Percentiles rank a stretch among this genome's conserved stretches.
Conservation (phyloP, 2,888 invertebrate species). For the Nemotelus pantherinus region DNA sequence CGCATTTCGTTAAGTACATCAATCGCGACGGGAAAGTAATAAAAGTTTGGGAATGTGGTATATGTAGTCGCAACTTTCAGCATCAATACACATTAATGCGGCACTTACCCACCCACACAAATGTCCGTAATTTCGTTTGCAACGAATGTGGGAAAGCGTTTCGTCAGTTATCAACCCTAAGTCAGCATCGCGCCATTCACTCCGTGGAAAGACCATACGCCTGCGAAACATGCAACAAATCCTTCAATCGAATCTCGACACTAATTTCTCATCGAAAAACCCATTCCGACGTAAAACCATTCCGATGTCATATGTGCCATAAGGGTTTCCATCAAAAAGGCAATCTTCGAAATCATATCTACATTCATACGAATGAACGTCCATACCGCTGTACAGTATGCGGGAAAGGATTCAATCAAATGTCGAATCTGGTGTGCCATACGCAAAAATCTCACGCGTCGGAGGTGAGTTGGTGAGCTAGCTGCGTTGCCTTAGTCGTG, state of each 20-base stretch:
- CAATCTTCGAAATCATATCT: slow-evolving; percentile 80
- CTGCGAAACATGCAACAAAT: slow-evolving; percentile 80
- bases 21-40: slow-evolving; percentile 74
- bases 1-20: slow-evolving; percentile 75
- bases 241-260: slow-evolving; percentile 82
- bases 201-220: slow-evolving; percentile 78
- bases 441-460: slow-evolving; percentile 61
- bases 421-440: slow-evolving; percentile 82
- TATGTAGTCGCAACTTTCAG: slow-evolving; percentile 78
- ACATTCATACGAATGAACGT: slow-evolving; percentile 80
- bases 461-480: slow-evolving; percentile 38
- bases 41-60: slow-evolving; percentile 79
- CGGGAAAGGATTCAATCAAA: slow-evolving; percentile 81
- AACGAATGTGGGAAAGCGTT: slow-evolving; percentile 78
- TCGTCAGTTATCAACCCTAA: slow-evolving; percentile 77
- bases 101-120: slow-evolving; percentile 80
- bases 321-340: slow-evolving; percentile 87
- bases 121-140: slow-evolving; percentile 80
- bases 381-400: slow-evolving; percentile 81
- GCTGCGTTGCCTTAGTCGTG: neutral
- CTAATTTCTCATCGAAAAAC: slow-evolving; percentile 82
- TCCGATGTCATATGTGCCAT: slow-evolving; percentile 77
- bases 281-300: slow-evolving; percentile 78
- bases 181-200: slow-evolving; percentile 82
- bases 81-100: slow-evolving; percentile 81